Evolutionary conservation across 1,140 invertebrate species (phyloP).

Genomic region (Stegodyphus mimosarum): DNA sequence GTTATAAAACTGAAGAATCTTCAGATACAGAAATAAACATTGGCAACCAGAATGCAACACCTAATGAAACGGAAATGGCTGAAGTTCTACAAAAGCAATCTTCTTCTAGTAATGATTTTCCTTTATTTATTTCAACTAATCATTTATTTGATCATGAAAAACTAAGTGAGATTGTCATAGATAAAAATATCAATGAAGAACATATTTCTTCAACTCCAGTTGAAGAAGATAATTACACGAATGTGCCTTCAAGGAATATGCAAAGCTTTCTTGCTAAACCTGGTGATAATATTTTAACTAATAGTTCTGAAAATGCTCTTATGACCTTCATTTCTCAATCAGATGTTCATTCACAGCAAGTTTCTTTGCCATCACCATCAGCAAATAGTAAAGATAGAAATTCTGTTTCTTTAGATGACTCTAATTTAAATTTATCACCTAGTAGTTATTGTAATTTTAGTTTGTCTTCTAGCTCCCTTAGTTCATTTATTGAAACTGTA

Average conservation of each 20-base stretch:
- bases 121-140: not conserved
- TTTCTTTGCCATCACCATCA: not conserved
- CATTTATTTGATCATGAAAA: not conserved
- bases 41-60: not conserved
- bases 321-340: not conserved
- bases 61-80: not conserved
- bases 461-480: constrained; percentile 16
- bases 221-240: not conserved
- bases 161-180: not conserved
- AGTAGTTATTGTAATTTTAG: constrained; percentile 8
- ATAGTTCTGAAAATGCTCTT: not conserved
- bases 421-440: constrained; percentile 18
- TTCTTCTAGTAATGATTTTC: not conserved
- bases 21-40: not conserved
- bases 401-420: constrained; percentile 23
- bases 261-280: constrained; percentile 4
- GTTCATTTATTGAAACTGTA: not conserved
- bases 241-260: constrained; percentile 3
- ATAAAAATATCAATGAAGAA: not conserved
- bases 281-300: not conserved
- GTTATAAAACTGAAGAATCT: not conserved
- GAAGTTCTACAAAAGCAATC: not conserved
- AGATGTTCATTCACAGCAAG: not conserved
- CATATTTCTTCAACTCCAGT: not conserved
- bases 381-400: not conserved